Evolutionary conservation across 2,113 vertebrate genomes (phyloP).

Genomic region (Alectura lathami): DNA sequence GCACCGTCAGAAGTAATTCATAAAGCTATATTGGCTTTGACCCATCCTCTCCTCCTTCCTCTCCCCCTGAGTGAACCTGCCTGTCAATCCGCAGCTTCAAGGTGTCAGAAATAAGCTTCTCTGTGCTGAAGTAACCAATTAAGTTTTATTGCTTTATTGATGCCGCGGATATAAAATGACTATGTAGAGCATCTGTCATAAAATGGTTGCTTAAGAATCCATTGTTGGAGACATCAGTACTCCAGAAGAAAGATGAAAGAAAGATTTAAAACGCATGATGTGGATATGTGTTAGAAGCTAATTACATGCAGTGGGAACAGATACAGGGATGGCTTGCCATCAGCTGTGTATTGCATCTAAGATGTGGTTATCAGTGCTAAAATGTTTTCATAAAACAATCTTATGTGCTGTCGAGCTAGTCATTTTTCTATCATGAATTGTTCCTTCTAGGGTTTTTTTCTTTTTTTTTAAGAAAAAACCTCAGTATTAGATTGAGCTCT

Average conservation of each 20-base stretch:
- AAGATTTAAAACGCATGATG: constrained; percentile 65
- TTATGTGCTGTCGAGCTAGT: constrained; percentile 66
- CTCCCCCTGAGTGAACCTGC: background rate
- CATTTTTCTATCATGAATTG: constrained; percentile 68
- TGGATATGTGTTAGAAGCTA: constrained; percentile 64
- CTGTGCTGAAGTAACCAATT: constrained; percentile 56
- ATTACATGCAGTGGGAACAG: constrained; percentile 56
- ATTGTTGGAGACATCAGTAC: constrained; percentile 48
- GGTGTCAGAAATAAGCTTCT: constrained; percentile 29
- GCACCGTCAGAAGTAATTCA: background rate
- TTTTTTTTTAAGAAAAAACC: background rate
- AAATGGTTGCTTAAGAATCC: constrained; percentile 64
- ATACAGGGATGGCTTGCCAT: constrained; percentile 40
- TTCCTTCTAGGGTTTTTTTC: constrained; percentile 30
- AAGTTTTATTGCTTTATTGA: constrained; percentile 71
- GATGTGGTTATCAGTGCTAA: constrained; percentile 69
- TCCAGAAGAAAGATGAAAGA: constrained; percentile 67
- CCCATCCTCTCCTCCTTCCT: background rate
- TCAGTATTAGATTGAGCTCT: constrained; percentile 44
- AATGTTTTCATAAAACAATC: constrained; percentile 74
- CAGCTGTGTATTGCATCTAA: constrained; percentile 50
- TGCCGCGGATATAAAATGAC: constrained; percentile 53
- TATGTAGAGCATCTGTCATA: constrained; percentile 69
- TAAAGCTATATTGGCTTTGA: background rate
- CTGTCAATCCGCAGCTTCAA: background rate